Evolutionary conservation across 2,888 invertebrate genomes (phyloP).

Genomic region (Altica lythri): DNA sequence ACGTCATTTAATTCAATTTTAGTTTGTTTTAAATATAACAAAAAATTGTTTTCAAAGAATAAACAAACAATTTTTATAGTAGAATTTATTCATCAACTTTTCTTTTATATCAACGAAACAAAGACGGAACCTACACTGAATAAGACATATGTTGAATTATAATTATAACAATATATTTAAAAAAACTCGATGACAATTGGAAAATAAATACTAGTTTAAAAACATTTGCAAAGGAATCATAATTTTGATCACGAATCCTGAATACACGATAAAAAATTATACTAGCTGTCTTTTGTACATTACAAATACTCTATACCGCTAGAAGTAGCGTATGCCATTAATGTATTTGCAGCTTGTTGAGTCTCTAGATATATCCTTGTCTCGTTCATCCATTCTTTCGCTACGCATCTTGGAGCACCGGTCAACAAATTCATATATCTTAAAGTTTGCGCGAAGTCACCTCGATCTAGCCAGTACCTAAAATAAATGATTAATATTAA

Average conservation of each 20-base stretch:
- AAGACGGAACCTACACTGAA: too few relatives aligned
- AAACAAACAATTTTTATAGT: too few relatives aligned
- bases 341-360: constrained; percentile 85
- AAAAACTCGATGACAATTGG: not conserved
- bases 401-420: constrained; percentile 86
- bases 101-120: too few relatives aligned
- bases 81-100: too few relatives aligned
- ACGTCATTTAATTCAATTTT: too few relatives aligned
- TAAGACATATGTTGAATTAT: too few relatives aligned
- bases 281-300: constrained; percentile 10
- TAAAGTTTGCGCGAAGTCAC: constrained; percentile 84
- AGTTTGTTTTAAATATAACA: too few relatives aligned
- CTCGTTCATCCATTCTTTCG: constrained; percentile 86
- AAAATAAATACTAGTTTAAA: not conserved
- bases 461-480: constrained; percentile 85
- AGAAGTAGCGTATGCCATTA: constrained; percentile 88
- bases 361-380: constrained; percentile 83
- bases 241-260: not conserved
- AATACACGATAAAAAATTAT: not conserved
- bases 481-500: not conserved
- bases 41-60: too few relatives aligned
- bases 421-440: constrained; percentile 84
- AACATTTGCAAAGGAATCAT: not conserved
- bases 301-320: constrained; percentile 64
- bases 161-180: not conserved